Evolutionary conservation across 2,113 vertebrate species (phyloP).

Genomic region (Nettapus auritus): DNA sequence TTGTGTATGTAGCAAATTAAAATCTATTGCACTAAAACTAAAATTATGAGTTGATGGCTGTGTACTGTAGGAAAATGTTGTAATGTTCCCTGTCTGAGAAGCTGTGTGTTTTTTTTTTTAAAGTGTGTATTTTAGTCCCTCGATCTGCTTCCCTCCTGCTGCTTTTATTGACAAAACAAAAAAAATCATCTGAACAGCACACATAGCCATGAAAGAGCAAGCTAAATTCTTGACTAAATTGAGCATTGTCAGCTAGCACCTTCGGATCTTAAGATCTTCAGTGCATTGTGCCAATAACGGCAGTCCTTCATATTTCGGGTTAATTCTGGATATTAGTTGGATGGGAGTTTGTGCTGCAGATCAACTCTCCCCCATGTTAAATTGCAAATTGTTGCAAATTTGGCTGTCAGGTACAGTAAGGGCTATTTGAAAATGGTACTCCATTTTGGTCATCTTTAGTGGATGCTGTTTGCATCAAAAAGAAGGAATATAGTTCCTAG

Average conservation of each 20-base stretch:
- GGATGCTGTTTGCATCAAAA: neutral
- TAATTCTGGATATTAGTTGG: neutral
- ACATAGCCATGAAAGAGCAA: neutral
- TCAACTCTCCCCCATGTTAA: neutral
- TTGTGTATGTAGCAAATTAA: neutral
- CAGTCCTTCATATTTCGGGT: neutral
- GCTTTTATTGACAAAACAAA: slow-evolving; percentile 8
- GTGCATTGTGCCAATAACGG: neutral
- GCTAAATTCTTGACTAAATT: neutral
- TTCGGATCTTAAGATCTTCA: neutral
- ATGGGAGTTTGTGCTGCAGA: neutral
- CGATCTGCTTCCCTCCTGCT: neutral
- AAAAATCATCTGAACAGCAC: neutral
- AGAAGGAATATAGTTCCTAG: neutral
- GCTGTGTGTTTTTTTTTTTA: neutral
- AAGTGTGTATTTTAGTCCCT: neutral
- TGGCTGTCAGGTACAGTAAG: neutral
- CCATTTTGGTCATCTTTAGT: neutral
- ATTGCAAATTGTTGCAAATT: neutral
- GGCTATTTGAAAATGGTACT: neutral
- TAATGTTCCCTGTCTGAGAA: neutral
- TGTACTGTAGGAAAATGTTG: neutral
- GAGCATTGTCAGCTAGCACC: neutral
- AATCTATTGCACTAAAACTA: neutral
- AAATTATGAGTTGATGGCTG: neutral